These are phyloP conservation scores for Phortica magna DNA, from an alignment of 2,888 invertebrate species.

Conservation along the genomic window DNA sequence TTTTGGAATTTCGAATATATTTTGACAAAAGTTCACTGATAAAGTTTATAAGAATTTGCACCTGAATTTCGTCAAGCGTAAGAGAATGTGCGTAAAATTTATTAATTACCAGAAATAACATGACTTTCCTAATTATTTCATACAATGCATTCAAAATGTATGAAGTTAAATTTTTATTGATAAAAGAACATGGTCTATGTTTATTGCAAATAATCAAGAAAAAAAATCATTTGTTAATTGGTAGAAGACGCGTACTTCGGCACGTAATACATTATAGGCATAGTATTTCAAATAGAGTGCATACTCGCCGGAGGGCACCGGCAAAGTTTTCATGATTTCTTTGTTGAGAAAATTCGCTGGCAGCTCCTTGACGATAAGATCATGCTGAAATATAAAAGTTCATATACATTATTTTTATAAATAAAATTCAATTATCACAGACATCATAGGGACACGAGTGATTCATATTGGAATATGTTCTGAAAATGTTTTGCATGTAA, in stretches of 20 bases:
- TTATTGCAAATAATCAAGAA: no score
- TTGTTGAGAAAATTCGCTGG: no score
- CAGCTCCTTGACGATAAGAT: constrained; percentile 22
- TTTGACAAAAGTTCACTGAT: background rate
- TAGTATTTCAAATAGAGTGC: no score
- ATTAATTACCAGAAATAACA: background rate
- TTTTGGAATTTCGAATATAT: background rate
- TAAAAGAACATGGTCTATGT: no score
- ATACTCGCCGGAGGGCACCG: no score
- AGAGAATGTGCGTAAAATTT: background rate
- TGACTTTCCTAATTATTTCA: background rate
- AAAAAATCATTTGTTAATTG: no score
- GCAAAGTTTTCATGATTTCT: no score
- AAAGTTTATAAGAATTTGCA: background rate
- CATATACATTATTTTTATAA: constrained; percentile 7
- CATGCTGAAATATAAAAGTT: constrained; percentile 35
- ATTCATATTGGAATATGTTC: constrained; percentile 43
- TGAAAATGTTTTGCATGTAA: constrained; percentile 17
- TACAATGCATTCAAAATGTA: background rate
- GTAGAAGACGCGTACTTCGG: no score
- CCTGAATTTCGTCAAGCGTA: background rate
- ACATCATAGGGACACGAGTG: constrained; percentile 52
- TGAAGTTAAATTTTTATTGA: no score
- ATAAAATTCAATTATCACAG: background rate
- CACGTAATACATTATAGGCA: no score